These are phyloP conservation scores for Exephanes ischioxanthus DNA, from an alignment of 2,888 invertebrate species.

Conservation along the genomic window DNA sequence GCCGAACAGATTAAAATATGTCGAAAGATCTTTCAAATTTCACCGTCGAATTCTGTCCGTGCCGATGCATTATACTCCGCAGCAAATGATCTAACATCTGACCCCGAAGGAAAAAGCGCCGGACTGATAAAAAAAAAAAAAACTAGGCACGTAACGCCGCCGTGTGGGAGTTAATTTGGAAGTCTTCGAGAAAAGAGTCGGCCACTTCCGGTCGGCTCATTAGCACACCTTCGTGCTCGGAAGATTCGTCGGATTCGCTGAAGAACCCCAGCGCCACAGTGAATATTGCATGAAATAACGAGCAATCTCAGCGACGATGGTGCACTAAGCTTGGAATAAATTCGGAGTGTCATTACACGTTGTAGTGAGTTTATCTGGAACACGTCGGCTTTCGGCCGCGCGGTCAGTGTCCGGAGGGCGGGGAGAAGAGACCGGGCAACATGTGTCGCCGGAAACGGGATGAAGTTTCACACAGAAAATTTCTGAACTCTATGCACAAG, in stretches of 20 bases:
- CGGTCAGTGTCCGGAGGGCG: background rate
- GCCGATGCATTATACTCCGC: background rate
- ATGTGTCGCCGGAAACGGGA: slow-evolving; percentile 1
- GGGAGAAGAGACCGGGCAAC: background rate
- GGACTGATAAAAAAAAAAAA: background rate
- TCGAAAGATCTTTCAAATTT: background rate
- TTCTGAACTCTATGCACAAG: background rate
- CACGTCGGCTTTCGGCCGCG: background rate
- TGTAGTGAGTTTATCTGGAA: background rate
- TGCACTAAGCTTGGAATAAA: background rate
- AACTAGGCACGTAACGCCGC: background rate
- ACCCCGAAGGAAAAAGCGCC: background rate
- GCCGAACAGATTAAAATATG: background rate
- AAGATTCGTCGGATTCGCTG: background rate
- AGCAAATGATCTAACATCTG: background rate
- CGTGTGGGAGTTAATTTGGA: background rate
- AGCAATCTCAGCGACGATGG: background rate
- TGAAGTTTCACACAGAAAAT: background rate
- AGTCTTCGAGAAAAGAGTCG: background rate
- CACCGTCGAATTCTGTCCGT: background rate
- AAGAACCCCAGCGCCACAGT: background rate
- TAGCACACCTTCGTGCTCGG: slow-evolving; percentile 13
- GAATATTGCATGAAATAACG: slow-evolving; percentile 13
- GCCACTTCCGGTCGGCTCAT: slow-evolving; percentile 25
- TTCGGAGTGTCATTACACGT: background rate